Evolutionary conservation across 2,797 vertebrate genomes (phyloP).

Genomic region (Hapalemur alaotrensis): DNA sequence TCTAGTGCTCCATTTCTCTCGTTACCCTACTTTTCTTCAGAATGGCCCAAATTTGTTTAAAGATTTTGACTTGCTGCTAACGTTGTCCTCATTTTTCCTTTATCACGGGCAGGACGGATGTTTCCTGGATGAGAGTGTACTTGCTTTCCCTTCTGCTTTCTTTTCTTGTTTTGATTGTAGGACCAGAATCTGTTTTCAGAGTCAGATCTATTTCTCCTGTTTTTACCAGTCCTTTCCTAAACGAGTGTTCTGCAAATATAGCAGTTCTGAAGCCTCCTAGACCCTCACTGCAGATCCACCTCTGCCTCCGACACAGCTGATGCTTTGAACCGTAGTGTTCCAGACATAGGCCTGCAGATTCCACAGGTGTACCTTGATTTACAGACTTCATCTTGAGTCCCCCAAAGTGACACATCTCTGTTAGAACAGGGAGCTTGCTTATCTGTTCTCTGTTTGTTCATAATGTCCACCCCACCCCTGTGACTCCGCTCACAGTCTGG

Average conservation of each 20-base stretch:
- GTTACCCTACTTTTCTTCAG: not conserved
- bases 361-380: not conserved
- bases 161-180: not conserved
- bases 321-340: not conserved
- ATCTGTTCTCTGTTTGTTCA: not conserved
- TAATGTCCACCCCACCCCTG: fast-evolving
- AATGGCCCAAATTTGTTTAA: not conserved
- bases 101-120: fast-evolving
- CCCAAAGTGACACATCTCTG: not conserved
- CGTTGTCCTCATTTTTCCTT: not conserved
- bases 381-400: not conserved
- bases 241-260: not conserved
- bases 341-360: not conserved
- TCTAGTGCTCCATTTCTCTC: not conserved
- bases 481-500: not conserved
- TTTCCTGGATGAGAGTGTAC: not conserved
- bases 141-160: not conserved
- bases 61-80: not conserved
- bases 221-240: not conserved
- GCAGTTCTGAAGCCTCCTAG: not conserved
- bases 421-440: not conserved
- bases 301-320: not conserved
- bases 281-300: not conserved
- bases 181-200: not conserved
- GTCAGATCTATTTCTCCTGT: not conserved